Percentiles rank a stretch among this genome's conserved stretches.
Evolutionary conservation across 2,797 vertebrate species (phyloP).

Genomic region (Valencia hispanica): DNA sequence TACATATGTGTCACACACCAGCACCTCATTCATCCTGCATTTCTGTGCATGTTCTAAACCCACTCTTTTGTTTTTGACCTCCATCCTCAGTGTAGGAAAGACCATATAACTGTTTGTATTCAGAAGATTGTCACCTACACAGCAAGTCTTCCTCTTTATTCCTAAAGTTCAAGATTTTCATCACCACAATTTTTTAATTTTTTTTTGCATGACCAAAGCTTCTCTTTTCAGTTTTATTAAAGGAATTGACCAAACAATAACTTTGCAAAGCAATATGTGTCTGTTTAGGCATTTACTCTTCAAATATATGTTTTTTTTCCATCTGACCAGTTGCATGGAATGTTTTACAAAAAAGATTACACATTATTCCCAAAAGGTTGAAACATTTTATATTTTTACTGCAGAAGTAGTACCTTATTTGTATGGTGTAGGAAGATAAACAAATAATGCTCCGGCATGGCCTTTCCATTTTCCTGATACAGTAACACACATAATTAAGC

Average conservation of each 20-base stretch:
- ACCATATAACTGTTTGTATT: neutral
- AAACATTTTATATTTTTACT: neutral
- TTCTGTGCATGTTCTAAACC: constrained; percentile 1
- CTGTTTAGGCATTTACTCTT: neutral
- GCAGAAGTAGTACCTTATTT: neutral
- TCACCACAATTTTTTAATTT: constrained; percentile 29
- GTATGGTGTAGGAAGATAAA: neutral
- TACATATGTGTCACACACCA: constrained; percentile 56
- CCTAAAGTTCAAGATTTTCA: constrained; percentile 24
- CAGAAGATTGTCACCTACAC: constrained; percentile 7
- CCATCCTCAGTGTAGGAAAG: constrained; percentile 5
- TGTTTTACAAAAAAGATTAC: neutral
- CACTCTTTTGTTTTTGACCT: neutral
- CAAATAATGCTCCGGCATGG: neutral
- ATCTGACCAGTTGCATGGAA: neutral
- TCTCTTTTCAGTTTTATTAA: constrained; percentile 40
- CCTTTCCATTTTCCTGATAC: neutral
- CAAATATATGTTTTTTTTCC: neutral
- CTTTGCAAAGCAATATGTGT: neutral
- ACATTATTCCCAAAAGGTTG: neutral
- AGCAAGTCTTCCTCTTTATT: constrained; percentile 24
- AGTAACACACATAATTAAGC: neutral
- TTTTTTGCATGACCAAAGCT: constrained; percentile 37
- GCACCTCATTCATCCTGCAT: constrained; percentile 51
- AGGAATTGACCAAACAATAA: neutral